Evolutionary conservation across 2,888 invertebrate genomes (phyloP).

Genomic region (Patella depressa): DNA sequence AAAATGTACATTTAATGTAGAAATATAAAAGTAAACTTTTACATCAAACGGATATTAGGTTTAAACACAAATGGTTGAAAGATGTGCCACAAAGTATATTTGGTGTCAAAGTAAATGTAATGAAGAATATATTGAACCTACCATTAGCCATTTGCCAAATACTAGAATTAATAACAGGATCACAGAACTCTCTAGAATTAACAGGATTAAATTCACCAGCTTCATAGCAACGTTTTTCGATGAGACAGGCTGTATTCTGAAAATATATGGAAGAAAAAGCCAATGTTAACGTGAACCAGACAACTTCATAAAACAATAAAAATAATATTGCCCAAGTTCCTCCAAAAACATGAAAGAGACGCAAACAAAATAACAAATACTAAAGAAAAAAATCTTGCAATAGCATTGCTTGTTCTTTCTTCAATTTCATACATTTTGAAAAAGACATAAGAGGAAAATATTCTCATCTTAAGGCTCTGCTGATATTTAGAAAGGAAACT

Average conservation of each 20-base stretch:
- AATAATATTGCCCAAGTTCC: background rate
- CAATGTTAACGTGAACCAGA: background rate
- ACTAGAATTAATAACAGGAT: constrained; percentile 37
- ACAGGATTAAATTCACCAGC: constrained; percentile 44
- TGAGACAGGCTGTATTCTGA: constrained; percentile 44
- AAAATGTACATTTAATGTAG: too few species aligned
- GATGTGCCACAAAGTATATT: too few species aligned
- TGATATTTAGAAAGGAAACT: too few species aligned
- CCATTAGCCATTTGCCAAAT: constrained; percentile 45
- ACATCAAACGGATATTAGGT: too few species aligned
- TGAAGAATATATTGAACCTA: constrained; percentile 14
- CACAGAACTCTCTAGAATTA: constrained; percentile 41
- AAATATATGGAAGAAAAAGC: constrained; percentile 13
- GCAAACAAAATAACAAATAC: background rate
- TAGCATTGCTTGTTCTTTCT: too few species aligned
- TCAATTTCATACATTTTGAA: background rate
- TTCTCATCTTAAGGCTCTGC: background rate
- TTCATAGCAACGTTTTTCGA: constrained; percentile 46
- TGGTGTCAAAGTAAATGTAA: too few species aligned
- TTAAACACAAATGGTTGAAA: too few species aligned
- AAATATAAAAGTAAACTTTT: too few species aligned
- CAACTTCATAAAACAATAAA: background rate
- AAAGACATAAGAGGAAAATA: background rate
- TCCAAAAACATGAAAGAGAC: background rate
- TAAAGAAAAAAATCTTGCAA: background rate